Evolutionary conservation across 2,113 vertebrate genomes (phyloP), one percentile per base, ranked within the genome.

Genomic region (Echinops telfairi): DNA sequence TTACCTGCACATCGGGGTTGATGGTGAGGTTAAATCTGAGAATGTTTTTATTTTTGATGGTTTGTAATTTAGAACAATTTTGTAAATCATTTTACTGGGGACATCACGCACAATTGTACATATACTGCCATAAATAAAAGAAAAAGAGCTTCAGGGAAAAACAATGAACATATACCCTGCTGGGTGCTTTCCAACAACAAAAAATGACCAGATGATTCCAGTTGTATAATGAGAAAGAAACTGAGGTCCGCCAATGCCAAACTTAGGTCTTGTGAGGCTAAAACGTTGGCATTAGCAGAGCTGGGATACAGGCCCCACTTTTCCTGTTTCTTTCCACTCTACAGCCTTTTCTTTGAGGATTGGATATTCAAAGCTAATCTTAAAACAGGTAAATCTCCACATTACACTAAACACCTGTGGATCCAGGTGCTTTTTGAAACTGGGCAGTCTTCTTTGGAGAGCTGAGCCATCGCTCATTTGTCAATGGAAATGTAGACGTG

Each of bases 221-320:
- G 7, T 83, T 89, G 94, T 33, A 83, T 22, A 81, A n/a, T 81
- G 78, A 22, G n/a, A 31, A 78, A 27, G 31, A 93, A 81, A 84
- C 16, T 29, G 38, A 78, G n/a, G 33, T 68, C 68, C 14, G 77
- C 31, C 20, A 33, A 73, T 73, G 20, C 33, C 4, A 33, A 19
- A 73, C 36, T 22, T 73, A 36, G 12, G 19, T 36, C 33, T 73
- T 36, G 33, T 73, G 19, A 71, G 16, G 71, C 33, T 16, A 71
- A 64, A 80, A 33, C 79, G 36, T 10, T 73, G 47, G 58, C 33
- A 57, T 80, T 40, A 73, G 58, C 31, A 40, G 6, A 82, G 16
- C 88, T 79, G 22, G 15, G 20, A 53, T 62, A 81, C 16, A 2
- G n/a, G 68, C 47, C 2, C 53, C 27, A 9, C 6, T 4, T 89